phyloP scores from a whole-genome alignment of 2,888 invertebrate genomes.

The Amiota minor region DNA sequence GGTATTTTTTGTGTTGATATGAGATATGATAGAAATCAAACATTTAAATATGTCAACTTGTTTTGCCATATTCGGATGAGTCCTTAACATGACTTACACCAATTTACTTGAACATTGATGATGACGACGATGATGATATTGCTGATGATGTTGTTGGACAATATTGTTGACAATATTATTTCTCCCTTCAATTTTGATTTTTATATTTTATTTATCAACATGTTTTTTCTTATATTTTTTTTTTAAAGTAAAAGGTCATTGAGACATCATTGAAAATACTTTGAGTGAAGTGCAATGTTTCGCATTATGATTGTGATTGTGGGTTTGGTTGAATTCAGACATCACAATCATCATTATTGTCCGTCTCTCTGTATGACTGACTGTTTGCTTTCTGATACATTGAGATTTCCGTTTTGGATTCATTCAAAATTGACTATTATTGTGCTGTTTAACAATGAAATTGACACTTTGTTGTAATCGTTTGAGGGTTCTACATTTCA shows the following conservation, averaged over 20 bases:
- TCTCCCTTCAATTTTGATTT: neutral
- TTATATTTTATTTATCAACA: neutral
- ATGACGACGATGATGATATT: neutral
- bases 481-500: too few relatives aligned
- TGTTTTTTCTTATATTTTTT: neutral
- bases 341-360: neutral
- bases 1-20: neutral
- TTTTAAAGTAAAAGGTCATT: conserved; percentile 11
- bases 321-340: too few relatives aligned
- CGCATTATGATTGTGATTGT: neutral
- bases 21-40: conserved; percentile 22
- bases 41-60: conserved; percentile 22
- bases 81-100: too few relatives aligned
- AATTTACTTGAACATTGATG: neutral
- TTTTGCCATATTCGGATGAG: neutral
- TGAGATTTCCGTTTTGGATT: neutral
- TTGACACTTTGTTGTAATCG: neutral
- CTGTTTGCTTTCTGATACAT: neutral
- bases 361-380: neutral
- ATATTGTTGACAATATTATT: conserved; percentile 22
- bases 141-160: conserved; percentile 27
- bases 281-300: neutral
- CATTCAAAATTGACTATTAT: neutral
- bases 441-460: neutral
- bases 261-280: conserved; percentile 18